Evolutionary conservation across 2,888 invertebrate species (phyloP).

Genomic region (Bhutanitis thaidina): DNA sequence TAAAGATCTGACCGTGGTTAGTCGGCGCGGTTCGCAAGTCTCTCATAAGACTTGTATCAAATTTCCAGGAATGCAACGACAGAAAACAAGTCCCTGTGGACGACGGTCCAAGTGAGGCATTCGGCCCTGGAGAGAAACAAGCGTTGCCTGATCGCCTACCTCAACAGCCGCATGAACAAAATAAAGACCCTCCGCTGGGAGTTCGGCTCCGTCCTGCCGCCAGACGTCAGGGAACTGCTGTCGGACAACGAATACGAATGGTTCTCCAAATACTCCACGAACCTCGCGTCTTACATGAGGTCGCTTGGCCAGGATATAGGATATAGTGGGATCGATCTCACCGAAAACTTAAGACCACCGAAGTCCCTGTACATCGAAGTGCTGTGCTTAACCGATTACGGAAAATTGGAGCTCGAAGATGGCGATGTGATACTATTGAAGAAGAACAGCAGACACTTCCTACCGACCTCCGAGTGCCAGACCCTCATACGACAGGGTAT

Average conservation of each 20-base stretch:
- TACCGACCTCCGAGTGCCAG: slow-evolving; percentile 94
- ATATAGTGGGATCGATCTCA: slow-evolving; percentile 89
- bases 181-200: slow-evolving; percentile 96
- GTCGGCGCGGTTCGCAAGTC: too few relatives aligned
- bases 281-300: slow-evolving; percentile 93
- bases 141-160: slow-evolving; percentile 91
- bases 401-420: slow-evolving; percentile 95
- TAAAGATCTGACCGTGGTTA: too few relatives aligned
- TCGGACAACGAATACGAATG: slow-evolving; percentile 91
- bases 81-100: slow-evolving; percentile 82
- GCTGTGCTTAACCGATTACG: slow-evolving; percentile 93
- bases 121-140: slow-evolving; percentile 93
- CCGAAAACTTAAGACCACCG: slow-evolving; percentile 93
- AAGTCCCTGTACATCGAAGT: slow-evolving; percentile 96
- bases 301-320: slow-evolving; percentile 87
- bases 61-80: slow-evolving; percentile 71
- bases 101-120: slow-evolving; percentile 91
- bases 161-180: slow-evolving; percentile 89
- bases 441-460: slow-evolving; percentile 94
- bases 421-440: slow-evolving; percentile 94
- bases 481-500: slow-evolving; percentile 94
- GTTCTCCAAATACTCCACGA: slow-evolving; percentile 93
- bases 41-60: too few relatives aligned
- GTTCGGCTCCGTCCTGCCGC: slow-evolving; percentile 94
- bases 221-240: slow-evolving; percentile 89